These are phyloP conservation scores for Strigamia crassipes DNA, from an alignment of 2,888 invertebrate species.

Conservation along the genomic window DNA sequence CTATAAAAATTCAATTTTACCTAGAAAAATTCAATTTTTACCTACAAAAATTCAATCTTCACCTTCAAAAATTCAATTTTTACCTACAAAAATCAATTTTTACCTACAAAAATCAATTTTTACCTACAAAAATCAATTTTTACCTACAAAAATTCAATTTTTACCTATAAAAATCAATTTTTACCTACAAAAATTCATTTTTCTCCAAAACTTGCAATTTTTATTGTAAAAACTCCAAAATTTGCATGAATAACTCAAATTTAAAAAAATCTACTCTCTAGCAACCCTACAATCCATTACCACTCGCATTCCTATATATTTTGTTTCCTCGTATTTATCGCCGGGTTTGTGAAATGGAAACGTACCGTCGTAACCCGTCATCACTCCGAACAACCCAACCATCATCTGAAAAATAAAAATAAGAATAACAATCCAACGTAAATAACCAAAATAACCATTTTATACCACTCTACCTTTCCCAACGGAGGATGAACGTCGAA, in stretches of 20 bases:
- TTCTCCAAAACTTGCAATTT: too few species aligned
- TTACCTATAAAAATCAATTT: too few species aligned
- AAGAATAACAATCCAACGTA: background rate
- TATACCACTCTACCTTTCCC: slow-evolving; percentile 74
- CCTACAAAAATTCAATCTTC: too few species aligned
- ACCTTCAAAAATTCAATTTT: too few species aligned
- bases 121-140: too few species aligned
- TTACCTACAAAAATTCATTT: too few species aligned
- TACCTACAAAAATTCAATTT: too few species aligned
- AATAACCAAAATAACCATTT: background rate
- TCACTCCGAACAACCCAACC: slow-evolving; percentile 85
- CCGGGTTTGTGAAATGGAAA: slow-evolving; percentile 96
- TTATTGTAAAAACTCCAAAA: background rate
- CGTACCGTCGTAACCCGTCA: slow-evolving; percentile 91
- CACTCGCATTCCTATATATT: slow-evolving; percentile 90
- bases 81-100: too few species aligned
- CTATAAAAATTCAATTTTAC: too few species aligned
- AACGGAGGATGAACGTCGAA: slow-evolving; percentile 98
- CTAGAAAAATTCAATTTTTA: too few species aligned
- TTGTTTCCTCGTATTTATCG: slow-evolving; percentile 86
- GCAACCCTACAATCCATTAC: slow-evolving; percentile 64
- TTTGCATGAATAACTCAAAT: background rate
- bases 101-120: too few species aligned
- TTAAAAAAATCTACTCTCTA: too few species aligned
- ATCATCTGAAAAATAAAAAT: slow-evolving; percentile 74